phyloP scores from a whole-genome alignment of 2,113 vertebrate species.

The Callocephalon fimbriatum region DNA sequence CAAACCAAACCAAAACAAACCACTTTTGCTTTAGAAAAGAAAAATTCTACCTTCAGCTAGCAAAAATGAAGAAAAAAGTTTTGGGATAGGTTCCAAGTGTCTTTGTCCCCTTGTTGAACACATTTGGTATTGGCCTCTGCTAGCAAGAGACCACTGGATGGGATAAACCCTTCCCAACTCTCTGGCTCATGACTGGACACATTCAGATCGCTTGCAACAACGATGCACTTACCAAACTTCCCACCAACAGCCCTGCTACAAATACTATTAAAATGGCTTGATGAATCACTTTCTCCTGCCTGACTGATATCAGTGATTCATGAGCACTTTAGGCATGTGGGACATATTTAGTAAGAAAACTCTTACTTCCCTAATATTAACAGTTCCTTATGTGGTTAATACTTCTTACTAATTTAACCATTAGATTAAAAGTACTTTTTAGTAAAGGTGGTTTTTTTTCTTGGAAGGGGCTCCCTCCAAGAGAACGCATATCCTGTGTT shows the following conservation, averaged over 20 bases:
- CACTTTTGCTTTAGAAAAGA: neutral
- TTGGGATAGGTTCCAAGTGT: neutral
- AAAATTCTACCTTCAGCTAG: neutral
- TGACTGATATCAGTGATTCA: neutral
- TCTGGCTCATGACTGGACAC: neutral
- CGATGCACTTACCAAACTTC: neutral
- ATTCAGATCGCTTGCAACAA: neutral
- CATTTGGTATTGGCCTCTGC: neutral
- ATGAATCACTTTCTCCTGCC: constrained; percentile 10
- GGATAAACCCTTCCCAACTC: neutral
- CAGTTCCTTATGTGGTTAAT: neutral
- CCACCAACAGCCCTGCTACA: neutral
- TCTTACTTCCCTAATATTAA: neutral
- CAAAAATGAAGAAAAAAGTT: neutral
- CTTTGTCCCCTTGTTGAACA: neutral
- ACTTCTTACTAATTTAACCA: neutral
- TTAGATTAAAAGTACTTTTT: neutral
- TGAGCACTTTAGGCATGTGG: neutral
- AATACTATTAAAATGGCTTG: neutral
- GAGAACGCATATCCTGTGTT: neutral
- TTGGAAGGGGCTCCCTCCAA: neutral
- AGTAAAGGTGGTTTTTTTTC: neutral
- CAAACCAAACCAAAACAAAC: neutral
- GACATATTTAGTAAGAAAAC: neutral
- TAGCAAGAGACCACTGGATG: neutral